Conservation (phyloP, 2,113 vertebrate genomes). For the Acanthisitta chloris region DNA sequence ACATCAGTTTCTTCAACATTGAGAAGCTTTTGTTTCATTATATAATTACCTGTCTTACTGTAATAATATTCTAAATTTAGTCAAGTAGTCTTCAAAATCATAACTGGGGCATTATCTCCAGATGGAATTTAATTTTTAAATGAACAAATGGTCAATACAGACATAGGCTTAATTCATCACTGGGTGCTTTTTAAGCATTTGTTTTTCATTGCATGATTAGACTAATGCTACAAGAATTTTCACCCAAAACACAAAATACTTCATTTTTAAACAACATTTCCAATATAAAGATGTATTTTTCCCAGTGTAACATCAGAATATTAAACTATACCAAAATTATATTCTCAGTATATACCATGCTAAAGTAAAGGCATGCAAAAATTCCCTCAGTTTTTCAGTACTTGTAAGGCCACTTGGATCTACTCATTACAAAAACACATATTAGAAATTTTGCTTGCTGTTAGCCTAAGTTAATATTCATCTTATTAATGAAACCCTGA, state of each 20-base stretch:
- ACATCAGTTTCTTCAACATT: not conserved
- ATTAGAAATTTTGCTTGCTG: conserved; percentile 27
- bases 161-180: not conserved
- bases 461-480: conserved; percentile 29
- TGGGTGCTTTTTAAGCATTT: not conserved
- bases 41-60: not conserved
- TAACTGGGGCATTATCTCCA: not conserved
- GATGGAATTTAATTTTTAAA: not conserved
- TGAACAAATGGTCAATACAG: not conserved
- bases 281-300: not conserved
- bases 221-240: not conserved
- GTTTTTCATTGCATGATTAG: not conserved
- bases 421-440: not conserved
- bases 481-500: conserved; percentile 12
- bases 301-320: not conserved
- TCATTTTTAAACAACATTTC: not conserved
- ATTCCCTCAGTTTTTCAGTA: not conserved
- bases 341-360: not conserved
- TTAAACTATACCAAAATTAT: not conserved
- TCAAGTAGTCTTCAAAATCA: not conserved
- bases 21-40: not conserved
- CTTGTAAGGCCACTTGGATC: conserved; percentile 15
- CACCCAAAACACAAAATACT: not conserved
- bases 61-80: not conserved
- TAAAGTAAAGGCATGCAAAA: not conserved